phyloP scores from a whole-genome alignment of 2,797 vertebrate species.

The Nannoperca obscura region DNA sequence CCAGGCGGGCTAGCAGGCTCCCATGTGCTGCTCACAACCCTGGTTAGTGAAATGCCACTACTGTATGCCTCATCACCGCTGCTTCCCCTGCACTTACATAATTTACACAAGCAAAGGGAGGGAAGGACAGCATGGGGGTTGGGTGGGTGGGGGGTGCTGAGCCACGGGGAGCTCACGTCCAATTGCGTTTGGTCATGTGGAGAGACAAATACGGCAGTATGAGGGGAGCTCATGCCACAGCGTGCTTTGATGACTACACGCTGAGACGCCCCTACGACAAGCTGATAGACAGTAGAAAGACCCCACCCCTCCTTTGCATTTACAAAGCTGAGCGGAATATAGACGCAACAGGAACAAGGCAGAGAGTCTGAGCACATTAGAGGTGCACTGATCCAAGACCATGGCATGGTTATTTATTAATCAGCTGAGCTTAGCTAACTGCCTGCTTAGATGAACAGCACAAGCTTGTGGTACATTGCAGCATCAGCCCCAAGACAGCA shows the following conservation, averaged over 20 bases:
- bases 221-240: slow-evolving; percentile 70
- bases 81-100: slow-evolving; percentile 79
- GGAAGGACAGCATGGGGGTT: slow-evolving; percentile 43
- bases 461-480: slow-evolving; percentile 62
- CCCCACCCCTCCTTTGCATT: slow-evolving; percentile 67
- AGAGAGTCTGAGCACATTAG: slow-evolving; percentile 79
- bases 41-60: slow-evolving; percentile 71
- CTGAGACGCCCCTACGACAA: slow-evolving; percentile 73
- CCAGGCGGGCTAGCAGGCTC: slow-evolving; percentile 37
- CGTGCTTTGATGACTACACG: slow-evolving; percentile 78
- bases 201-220: slow-evolving; percentile 71
- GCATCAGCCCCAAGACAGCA: slow-evolving; percentile 63
- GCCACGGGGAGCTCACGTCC: slow-evolving; percentile 72
- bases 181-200: slow-evolving; percentile 76
- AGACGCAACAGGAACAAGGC: slow-evolving; percentile 76
- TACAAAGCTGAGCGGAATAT: slow-evolving; percentile 69
- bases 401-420: slow-evolving; percentile 85
- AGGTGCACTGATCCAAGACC: slow-evolving; percentile 79
- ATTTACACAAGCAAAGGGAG: slow-evolving; percentile 80
- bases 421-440: slow-evolving; percentile 83
- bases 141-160: slow-evolving; percentile 8
- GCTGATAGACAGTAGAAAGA: slow-evolving; percentile 72
- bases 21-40: slow-evolving; percentile 44
- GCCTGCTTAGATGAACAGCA: slow-evolving; percentile 77
- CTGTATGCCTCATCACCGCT: slow-evolving; percentile 70